Evolutionary conservation across 2,113 vertebrate genomes (phyloP).

Genomic region (Entomyzon cyanotis): DNA sequence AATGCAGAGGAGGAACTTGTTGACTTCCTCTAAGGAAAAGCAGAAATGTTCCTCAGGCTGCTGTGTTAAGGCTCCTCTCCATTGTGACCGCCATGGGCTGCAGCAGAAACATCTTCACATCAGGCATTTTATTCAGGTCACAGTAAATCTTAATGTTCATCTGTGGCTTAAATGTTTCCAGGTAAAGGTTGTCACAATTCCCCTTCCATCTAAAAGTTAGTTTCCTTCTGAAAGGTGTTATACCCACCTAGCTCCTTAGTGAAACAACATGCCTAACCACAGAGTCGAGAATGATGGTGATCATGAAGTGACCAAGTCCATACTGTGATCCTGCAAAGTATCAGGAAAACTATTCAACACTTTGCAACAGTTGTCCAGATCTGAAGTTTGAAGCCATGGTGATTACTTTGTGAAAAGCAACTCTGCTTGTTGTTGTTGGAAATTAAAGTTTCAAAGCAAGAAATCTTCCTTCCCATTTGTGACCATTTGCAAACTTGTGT

Average conservation of each 20-base stretch:
- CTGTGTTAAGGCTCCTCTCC: not conserved
- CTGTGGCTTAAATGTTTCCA: not conserved
- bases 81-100: not conserved
- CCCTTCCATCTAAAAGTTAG: not conserved
- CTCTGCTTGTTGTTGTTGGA: not conserved
- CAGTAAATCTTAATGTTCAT: not conserved
- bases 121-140: not conserved
- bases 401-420: not conserved
- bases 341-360: not conserved
- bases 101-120: not conserved
- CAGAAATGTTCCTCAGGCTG: not conserved
- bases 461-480: not conserved
- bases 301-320: not conserved
- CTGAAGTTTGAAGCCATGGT: not conserved
- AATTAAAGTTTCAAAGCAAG: not conserved
- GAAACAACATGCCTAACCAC: not conserved
- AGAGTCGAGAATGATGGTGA: not conserved
- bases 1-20: not conserved
- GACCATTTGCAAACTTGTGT: not conserved
- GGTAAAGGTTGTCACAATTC: not conserved
- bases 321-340: not conserved
- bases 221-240: not conserved
- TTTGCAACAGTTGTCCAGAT: not conserved
- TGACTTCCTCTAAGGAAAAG: not conserved
- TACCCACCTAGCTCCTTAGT: not conserved